Evolutionary conservation across 2,113 vertebrate genomes (phyloP).

Genomic region (Phycodurus eques): DNA sequence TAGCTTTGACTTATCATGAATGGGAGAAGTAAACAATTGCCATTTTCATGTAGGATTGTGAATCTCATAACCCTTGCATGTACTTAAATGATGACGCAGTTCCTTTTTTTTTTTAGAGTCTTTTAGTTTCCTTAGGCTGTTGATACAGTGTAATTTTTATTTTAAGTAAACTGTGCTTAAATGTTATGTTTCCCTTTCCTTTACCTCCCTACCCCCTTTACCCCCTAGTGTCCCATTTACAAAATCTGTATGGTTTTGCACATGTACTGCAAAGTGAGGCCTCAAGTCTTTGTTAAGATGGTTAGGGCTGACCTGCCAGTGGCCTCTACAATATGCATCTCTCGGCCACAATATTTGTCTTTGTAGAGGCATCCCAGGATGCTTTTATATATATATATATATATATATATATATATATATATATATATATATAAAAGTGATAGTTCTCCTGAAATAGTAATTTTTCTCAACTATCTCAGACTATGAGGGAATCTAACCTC

Average conservation of each 20-base stretch:
- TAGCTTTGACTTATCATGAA: conserved; percentile 64
- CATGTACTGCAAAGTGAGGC: conserved; percentile 89
- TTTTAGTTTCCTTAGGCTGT: conserved; percentile 89
- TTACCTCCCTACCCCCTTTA: conserved; percentile 23
- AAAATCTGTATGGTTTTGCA: conserved; percentile 91
- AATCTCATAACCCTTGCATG: conserved; percentile 86
- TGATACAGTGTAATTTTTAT: conserved; percentile 81
- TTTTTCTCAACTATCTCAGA: conserved; percentile 66
- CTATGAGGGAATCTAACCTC: conserved; percentile 70
- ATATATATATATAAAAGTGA: no score
- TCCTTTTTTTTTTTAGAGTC: conserved; percentile 87
- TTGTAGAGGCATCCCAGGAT: conserved; percentile 81
- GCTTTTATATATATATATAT: conserved; percentile 54
- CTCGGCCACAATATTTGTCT: conserved; percentile 84
- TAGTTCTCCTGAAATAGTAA: no score
- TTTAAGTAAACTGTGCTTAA: conserved; percentile 93
- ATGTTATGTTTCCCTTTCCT: conserved; percentile 79
- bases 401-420: no score
- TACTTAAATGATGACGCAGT: conserved; percentile 90
- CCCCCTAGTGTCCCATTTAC: conserved; percentile 82
- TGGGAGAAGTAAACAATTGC: conserved; percentile 77
- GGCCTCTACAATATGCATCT: conserved; percentile 86
- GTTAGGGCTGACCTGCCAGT: conserved; percentile 83
- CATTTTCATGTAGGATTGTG: conserved; percentile 73
- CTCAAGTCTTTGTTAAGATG: conserved; percentile 75